These are phyloP conservation scores for Drosophila tripunctata DNA, from an alignment of 2,888 invertebrate species.

Conservation along the genomic window DNA sequence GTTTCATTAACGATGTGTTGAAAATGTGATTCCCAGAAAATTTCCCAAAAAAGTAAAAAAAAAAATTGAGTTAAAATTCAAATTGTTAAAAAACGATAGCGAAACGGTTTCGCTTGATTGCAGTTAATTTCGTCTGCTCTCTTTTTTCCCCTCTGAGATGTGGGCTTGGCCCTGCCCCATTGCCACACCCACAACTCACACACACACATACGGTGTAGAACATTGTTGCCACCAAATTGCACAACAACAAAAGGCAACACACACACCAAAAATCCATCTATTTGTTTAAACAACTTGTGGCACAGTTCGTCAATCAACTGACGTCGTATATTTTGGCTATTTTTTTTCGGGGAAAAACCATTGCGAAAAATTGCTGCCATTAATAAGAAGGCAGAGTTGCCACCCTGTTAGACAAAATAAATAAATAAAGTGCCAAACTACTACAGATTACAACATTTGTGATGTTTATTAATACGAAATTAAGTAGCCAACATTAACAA, in stretches of 20 bases:
- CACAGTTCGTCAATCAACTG: constrained; percentile 70
- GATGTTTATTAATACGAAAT: constrained; percentile 78
- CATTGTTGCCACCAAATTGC: constrained; percentile 58
- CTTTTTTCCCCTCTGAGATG: constrained; percentile 1
- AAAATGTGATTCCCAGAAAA: constrained; percentile 55
- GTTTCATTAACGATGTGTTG: constrained; percentile 66
- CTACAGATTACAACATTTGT: constrained; percentile 76
- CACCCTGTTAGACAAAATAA: constrained; percentile 50
- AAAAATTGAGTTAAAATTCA: constrained; percentile 19
- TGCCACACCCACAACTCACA: constrained; percentile 61
- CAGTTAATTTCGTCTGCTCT: constrained; percentile 11
- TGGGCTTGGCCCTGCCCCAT: constrained; percentile 35
- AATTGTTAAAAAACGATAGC: constrained; percentile 51
- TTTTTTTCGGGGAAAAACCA: constrained; percentile 23
- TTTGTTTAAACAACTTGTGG: constrained; percentile 67
- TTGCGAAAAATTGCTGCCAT: constrained; percentile 67
- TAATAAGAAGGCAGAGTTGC: constrained; percentile 45
- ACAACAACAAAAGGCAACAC: constrained; percentile 45
- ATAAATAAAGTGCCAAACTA: constrained; percentile 77
- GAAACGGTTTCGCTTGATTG: constrained; percentile 39
- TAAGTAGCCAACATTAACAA: constrained; percentile 69
- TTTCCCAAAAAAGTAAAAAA: too few species aligned
- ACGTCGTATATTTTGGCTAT: constrained; percentile 33
- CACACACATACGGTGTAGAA: constrained; percentile 43
- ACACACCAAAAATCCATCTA: constrained; percentile 15